Evolutionary conservation across 2,888 invertebrate species (phyloP).

Genomic region (Drosophila quinaria): DNA sequence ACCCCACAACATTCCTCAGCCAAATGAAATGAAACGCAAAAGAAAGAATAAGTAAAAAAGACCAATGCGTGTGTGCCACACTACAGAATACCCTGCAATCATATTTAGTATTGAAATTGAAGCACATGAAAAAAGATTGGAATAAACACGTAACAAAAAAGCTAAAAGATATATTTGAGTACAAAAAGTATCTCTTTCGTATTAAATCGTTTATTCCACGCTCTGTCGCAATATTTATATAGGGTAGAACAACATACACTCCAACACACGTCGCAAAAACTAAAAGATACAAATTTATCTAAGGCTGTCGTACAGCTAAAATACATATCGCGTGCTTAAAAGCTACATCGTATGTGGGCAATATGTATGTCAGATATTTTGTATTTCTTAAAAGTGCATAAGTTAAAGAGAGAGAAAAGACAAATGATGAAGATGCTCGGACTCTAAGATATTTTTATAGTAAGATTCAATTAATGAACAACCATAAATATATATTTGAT

Average conservation of each 20-base stretch:
- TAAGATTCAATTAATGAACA: constrained; percentile 1
- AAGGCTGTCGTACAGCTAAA: constrained; percentile 23
- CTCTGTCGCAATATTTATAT: constrained; percentile 1
- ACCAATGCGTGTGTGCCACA: neutral
- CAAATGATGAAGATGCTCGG: neutral
- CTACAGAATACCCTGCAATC: constrained; percentile 12
- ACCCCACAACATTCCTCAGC: constrained; percentile 56
- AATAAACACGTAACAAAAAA: neutral
- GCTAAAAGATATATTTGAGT: neutral
- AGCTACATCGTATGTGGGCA: constrained; percentile 17
- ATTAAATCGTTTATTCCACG: neutral
- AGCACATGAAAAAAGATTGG: too few species aligned
- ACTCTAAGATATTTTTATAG: constrained; percentile 2
- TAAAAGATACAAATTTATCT: constrained; percentile 60
- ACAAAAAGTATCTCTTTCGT: neutral
- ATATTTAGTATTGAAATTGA: neutral
- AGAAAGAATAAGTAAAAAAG: constrained; percentile 33
- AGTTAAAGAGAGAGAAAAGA: constrained; percentile 1
- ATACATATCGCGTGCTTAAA: constrained; percentile 43
- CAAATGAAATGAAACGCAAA: constrained; percentile 67
- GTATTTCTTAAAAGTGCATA: constrained; percentile 16
- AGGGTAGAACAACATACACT: constrained; percentile 29
- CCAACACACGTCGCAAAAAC: constrained; percentile 32
- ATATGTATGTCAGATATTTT: constrained; percentile 34
- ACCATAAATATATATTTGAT: constrained; percentile 3